Evolutionary conservation across 2,113 vertebrate species (phyloP), one percentile per base, ranked within the genome.

Genomic region (Astatotilapia flaviijosephi): DNA sequence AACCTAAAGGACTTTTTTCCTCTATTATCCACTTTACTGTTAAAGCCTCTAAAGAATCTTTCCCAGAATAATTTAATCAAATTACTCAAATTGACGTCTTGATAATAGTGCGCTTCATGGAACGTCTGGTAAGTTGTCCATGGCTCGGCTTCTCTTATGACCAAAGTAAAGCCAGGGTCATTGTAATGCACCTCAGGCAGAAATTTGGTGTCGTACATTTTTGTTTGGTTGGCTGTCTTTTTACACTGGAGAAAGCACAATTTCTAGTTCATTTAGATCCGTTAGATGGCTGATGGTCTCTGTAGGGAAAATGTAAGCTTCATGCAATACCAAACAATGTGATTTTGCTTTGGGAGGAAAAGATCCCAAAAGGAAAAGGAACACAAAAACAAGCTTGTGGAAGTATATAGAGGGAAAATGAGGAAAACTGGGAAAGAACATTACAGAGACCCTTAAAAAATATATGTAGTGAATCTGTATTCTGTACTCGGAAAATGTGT

Each of bases 261-360:
- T 51, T 21, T 47, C 47, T 2, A 8, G 10, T 70, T 70, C 26
- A 33, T 83, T 68, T 8, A 2, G 6, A 68, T 68, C 33, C 0
- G 45, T 60, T 11, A 80, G 51, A 73, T 28, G n/a, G 10, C 11
- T 3, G 80, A 84, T 86, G 56, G 82, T 33, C 73, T 83, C 53
- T 83, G 60, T 60, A 51, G 55, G 49, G 5, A 79, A 53, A 70
- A 15, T 23, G 9, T 28, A 68, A 19, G 23, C 55, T 37, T 65
- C 31, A 45, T 26, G 26, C 54, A 82, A 19, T 31, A 2, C 5
- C 6, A 11, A 75, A 12, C 40, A 37, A 37, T 47, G 17, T 14
- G 37, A 73, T 85, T 58, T 42, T 21, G 6, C 23, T 80, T 35
- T 19, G 10, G 31, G 35, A 70, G 17, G n/a, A 80, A 13, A 56